Percentiles rank a stretch among this genome's conserved stretches.
Evolutionary conservation across 2,113 vertebrate genomes (phyloP).

Genomic region (Forbesichthys agassizii): DNA sequence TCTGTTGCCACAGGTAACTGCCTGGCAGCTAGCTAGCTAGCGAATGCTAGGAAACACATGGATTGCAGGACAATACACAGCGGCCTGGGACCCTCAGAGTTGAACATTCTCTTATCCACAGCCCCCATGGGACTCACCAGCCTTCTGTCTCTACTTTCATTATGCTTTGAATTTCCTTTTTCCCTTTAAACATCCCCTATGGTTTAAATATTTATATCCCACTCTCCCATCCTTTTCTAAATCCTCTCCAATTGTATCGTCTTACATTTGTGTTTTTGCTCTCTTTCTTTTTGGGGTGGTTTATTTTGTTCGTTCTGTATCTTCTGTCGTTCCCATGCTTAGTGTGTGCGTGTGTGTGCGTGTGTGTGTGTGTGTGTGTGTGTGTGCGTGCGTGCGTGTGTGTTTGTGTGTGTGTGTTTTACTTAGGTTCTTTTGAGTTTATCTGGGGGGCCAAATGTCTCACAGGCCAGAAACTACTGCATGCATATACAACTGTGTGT

Average conservation of each 20-base stretch:
- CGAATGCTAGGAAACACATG: conserved; percentile 67
- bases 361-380: background rate
- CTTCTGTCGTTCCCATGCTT: background rate
- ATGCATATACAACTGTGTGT: background rate
- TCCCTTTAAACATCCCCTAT: background rate
- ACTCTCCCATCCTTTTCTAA: conserved; percentile 45
- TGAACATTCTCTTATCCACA: conserved; percentile 8
- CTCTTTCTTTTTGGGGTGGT: background rate
- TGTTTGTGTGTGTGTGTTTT: conserved; percentile 25
- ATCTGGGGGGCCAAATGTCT: conserved; percentile 37
- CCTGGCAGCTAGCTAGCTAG: conserved; percentile 44
- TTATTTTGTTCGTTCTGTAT: background rate
- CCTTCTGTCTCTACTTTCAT: conserved; percentile 24
- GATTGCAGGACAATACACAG: conserved; percentile 60
- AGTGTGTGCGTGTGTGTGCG: conserved; percentile 1
- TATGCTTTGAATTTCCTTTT: background rate
- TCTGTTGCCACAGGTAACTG: conserved; percentile 35
- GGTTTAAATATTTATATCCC: conserved; percentile 1
- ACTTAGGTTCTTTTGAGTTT: conserved; percentile 22
- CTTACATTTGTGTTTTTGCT: conserved; percentile 2
- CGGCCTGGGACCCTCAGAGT: conserved; percentile 26
- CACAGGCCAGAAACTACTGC: background rate
- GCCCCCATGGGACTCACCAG: conserved; percentile 3
- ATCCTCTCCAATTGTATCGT: background rate
- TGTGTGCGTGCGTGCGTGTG: background rate